Percentiles rank a stretch among this genome's conserved stretches.
Evolutionary conservation across 2,888 invertebrate genomes (phyloP).

Genomic region (Parthenolecanium corni): DNA sequence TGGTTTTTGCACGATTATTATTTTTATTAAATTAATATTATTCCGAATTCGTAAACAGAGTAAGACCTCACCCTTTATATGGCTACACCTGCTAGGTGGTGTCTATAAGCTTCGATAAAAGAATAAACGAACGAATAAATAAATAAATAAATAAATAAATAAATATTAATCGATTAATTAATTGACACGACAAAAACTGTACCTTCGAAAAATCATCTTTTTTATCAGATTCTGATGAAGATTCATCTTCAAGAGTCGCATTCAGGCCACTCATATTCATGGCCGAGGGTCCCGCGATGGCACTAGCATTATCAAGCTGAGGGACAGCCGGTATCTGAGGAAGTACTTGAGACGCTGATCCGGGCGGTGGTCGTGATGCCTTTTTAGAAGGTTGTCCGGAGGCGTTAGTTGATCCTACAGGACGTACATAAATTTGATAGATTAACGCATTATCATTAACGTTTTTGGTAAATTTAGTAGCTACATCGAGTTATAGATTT

Average conservation of each 20-base stretch:
- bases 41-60: no score
- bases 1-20: no score
- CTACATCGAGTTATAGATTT: no score
- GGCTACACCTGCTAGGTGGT: no score
- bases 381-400: slow-evolving; percentile 10
- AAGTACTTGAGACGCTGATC: slow-evolving; percentile 1
- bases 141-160: not conserved
- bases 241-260: slow-evolving; percentile 10
- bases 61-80: no score
- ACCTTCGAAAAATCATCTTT: slow-evolving; percentile 21
- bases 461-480: no score
- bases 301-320: not conserved
- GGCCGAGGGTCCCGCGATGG: slow-evolving; percentile 6
- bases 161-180: not conserved
- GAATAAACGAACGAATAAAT: not conserved
- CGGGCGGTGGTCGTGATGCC: not conserved
- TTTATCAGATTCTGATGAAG: slow-evolving; percentile 14
- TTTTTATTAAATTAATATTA: no score
- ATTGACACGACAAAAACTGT: not conserved
- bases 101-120: not conserved
- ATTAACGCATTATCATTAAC: no score
- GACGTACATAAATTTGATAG: no score
- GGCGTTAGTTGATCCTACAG: slow-evolving; percentile 10
- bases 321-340: slow-evolving; percentile 11
- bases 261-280: not conserved